Evolutionary conservation across 2,888 invertebrate genomes (phyloP).

Genomic region (Automeris io): DNA sequence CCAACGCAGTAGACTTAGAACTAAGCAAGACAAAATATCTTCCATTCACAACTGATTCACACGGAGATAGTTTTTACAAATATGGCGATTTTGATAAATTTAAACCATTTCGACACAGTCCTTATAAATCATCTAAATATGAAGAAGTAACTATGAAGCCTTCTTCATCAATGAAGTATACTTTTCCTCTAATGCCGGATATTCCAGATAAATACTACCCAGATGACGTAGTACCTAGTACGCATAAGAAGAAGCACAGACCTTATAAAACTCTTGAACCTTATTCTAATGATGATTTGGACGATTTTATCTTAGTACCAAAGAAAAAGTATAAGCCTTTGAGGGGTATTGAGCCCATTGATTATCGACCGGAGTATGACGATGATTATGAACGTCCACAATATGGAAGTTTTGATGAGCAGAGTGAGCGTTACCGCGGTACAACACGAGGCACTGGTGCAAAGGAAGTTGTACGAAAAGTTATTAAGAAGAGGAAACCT

Average conservation of each 20-base stretch:
- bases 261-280: constrained; percentile 48
- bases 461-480: constrained; percentile 55
- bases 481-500: constrained; percentile 58
- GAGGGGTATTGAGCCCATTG: constrained; percentile 38
- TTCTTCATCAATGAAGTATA: constrained; percentile 31
- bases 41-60: constrained; percentile 32
- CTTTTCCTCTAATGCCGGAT: constrained; percentile 45
- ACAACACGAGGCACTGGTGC: constrained; percentile 34
- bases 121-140: constrained; percentile 39
- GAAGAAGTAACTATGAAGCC: constrained; percentile 37
- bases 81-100: constrained; percentile 51
- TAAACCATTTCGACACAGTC: constrained; percentile 35
- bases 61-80: constrained; percentile 49
- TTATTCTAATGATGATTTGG: constrained; percentile 41
- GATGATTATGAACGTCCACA: constrained; percentile 54
- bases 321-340: constrained; percentile 60
- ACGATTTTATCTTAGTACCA: constrained; percentile 60
- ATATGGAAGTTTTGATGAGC: constrained; percentile 34
- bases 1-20: constrained; percentile 41
- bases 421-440: constrained; percentile 41
- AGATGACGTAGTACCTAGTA: constrained; percentile 44
- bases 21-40: constrained; percentile 45
- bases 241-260: constrained; percentile 53
- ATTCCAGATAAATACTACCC: constrained; percentile 41
- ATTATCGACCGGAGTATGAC: constrained; percentile 44